phyloP scores from a whole-genome alignment of 2,113 vertebrate species.

The Fulmarus glacialis region DNA sequence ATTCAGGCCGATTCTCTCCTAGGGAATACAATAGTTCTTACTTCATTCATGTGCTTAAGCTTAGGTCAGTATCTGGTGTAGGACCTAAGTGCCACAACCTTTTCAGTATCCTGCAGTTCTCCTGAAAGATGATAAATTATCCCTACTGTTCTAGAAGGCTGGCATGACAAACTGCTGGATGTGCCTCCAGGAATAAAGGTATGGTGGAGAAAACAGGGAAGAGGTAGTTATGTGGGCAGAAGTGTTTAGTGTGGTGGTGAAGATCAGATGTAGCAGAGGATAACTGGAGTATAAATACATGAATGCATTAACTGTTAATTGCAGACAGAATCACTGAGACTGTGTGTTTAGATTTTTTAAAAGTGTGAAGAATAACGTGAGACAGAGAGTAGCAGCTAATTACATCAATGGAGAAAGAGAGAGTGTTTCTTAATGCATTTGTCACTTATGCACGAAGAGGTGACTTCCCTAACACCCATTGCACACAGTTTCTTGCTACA shows the following conservation, averaged over 20 bases:
- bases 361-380: neutral
- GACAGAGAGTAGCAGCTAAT: neutral
- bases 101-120: neutral
- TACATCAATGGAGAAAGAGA: neutral
- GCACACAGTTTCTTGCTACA: rapidly evolving
- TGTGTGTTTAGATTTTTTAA: neutral
- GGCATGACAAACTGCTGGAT: neutral
- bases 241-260: neutral
- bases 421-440: neutral
- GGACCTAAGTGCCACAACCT: neutral
- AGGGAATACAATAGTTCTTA: neutral
- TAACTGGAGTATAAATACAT: neutral
- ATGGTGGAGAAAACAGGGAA: neutral
- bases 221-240: neutral
- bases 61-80: neutral
- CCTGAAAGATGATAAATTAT: neutral
- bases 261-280: neutral
- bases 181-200: neutral
- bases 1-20: neutral
- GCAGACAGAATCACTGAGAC: neutral
- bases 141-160: neutral
- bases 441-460: neutral
- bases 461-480: neutral
- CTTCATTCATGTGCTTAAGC: neutral
- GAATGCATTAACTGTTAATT: neutral